Base-by-base conservation (phyloP, 2,113 vertebrate species). In the Mesitornis unicolor region DNA sequence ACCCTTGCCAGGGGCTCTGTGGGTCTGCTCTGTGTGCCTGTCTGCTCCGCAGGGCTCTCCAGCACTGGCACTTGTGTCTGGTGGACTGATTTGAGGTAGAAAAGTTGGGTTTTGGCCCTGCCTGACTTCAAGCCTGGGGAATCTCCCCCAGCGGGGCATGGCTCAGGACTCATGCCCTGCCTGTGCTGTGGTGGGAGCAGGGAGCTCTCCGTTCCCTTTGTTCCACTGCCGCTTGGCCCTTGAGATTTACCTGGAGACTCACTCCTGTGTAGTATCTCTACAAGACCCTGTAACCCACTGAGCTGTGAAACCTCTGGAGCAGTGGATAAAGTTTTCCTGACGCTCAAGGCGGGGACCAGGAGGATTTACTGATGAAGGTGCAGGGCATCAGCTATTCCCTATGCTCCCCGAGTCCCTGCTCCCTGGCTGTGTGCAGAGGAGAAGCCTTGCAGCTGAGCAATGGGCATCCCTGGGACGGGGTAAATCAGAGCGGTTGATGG, bases 141-240 rank as follows among this genome's bases (percentile, higher is more conserved):
- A n/a, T 68, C 36, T 16, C 4, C 35, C 29, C 16, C 19, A 25
- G 7, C n/a, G 36, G 13, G 16, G 3, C 33, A 15, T 42, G 47
- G 79, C 42, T 90, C 5, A 35, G 56, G 38, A 19, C 22, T 2
- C 2, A 53, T 40, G 22, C 54, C 5, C 50, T 92, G 70, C 61
- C 33, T 86, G 31, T 35, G 0, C 1, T 3, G 42, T 8, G 26
- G 4, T n/a, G 28, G 25, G n/a, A 42, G 67, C n/a, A 57, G 38
- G 56, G 43, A 75, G 26, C 47, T 42, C 33, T 65, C 33, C 0
- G 0, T 43, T 76, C 48, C 20, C 26, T 82, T 56, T 76, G 25
- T 87, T 42, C 38, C 31, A 25, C 40, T 0, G 0, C 6, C 6
- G 6, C 36, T 84, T 2, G 1, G 29, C 25, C 33, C 11, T 45